Conservation (phyloP, 1,140 invertebrate species). For the Orchestia grillus region DNA sequence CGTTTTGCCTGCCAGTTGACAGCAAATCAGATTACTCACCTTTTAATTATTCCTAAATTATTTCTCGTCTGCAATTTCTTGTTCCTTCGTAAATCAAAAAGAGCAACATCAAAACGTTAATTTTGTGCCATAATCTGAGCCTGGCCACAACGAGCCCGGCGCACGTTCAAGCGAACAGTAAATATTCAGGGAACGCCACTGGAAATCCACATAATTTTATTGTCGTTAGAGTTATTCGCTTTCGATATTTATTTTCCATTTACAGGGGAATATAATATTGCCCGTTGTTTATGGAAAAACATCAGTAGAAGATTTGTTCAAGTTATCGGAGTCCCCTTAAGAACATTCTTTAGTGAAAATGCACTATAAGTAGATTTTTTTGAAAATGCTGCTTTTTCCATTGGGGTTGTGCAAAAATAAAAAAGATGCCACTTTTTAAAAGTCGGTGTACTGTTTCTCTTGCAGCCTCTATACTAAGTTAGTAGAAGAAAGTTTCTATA, state of each 20-base stretch:
- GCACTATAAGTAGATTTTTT: not conserved
- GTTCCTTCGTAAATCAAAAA: not conserved
- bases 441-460: too few relatives aligned
- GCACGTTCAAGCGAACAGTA: not conserved
- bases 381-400: not conserved
- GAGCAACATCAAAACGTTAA: not conserved
- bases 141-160: not conserved
- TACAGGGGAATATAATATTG: not conserved
- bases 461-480: too few relatives aligned
- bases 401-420: not conserved
- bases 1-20: not conserved
- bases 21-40: not conserved
- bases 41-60: not conserved
- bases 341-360: not conserved
- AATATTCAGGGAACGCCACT: not conserved
- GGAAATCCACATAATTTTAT: not conserved
- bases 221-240: not conserved
- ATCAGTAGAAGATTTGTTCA: not conserved
- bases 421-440: not conserved
- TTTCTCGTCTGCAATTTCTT: not conserved
- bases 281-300: not conserved
- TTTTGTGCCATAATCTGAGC: not conserved
- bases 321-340: not conserved
- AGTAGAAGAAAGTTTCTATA: not conserved
- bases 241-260: not conserved